Evolutionary conservation across 2,113 vertebrate species (phyloP), one percentile per base, ranked within the genome.

Genomic region (Engraulis encrasicolus): DNA sequence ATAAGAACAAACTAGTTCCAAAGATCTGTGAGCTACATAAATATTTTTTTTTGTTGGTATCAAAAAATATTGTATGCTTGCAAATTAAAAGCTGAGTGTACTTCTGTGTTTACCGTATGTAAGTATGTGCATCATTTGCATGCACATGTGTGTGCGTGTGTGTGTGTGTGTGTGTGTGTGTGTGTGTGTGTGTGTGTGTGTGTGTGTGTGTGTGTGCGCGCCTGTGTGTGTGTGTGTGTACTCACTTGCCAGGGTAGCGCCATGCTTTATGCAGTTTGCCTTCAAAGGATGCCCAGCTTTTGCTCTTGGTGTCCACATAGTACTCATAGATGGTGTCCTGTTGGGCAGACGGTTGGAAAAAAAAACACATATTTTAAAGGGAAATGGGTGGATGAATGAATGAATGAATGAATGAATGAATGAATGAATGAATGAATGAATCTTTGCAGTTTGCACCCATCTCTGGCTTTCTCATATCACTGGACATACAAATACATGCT

Each of bases 271-370:
- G 94, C 6, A 98, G 94, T 82, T 95, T 95, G 0, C 96, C 95
- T 83, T 97, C 96, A 92, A 98, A 97, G 0, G 95, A 91, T n/a
- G 91, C 90, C 97, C 97, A 98, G 74, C 84, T 92, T 90, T 95
- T 95, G 78, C 89, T 94, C 88, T 97, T 97, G 83, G 92, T 87
- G 81, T 97, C 96, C 85, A 98, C 96, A 17, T 92, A 96, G 86
- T 97, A 98, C 79, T 98, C 96, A 12, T 96, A 98, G 74, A 98
- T 91, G 0, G 96, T 97, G 92, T 97, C 95, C 97, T 98, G 83
- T 79, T 82, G 80, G 48, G 27, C 18, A 36, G 52, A 50, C 49
- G 17, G 1, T 27, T 45, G 40, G 40, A 3, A 45, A 9, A 45
- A 45, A 45, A 3, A 45, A 3, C 40, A 45, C n/a, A 86, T 1